Evolutionary conservation across 2,113 vertebrate species (phyloP).

Genomic region (Thamnophis sirtalis): DNA sequence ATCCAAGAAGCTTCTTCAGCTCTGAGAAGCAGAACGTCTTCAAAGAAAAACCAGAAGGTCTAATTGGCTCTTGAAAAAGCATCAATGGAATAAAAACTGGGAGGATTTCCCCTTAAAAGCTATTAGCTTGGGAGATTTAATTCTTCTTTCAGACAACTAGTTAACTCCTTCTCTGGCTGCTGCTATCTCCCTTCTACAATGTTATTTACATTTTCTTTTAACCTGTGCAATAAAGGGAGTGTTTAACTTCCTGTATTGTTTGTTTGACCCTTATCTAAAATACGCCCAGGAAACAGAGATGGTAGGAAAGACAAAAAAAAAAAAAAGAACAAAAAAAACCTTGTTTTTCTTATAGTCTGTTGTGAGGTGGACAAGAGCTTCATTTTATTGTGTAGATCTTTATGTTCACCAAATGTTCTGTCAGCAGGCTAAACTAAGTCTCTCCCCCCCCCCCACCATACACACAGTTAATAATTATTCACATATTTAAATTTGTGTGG

Average conservation of each 20-base stretch:
- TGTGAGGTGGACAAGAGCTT: neutral
- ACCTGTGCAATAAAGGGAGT: neutral
- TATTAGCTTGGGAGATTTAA: neutral
- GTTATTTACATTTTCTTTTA: neutral
- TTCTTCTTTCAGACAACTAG: neutral
- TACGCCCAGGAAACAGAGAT: neutral
- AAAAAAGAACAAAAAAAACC: fast-evolving
- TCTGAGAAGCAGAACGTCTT: too few relatives aligned
- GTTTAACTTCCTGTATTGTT: neutral
- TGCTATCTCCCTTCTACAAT: neutral
- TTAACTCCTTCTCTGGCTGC: neutral
- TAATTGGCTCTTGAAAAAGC: too few relatives aligned
- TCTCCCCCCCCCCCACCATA: neutral
- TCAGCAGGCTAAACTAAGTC: neutral
- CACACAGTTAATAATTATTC: neutral
- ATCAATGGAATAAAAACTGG: neutral
- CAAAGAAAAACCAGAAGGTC: too few relatives aligned
- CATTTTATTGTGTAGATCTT: neutral
- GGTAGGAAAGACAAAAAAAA: neutral
- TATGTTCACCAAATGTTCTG: neutral
- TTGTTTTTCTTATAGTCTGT: neutral
- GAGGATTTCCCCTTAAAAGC: neutral
- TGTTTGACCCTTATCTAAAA: neutral
- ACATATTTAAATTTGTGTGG: neutral
- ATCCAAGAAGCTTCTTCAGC: too few relatives aligned